Base-by-base conservation (phyloP, 1,140 invertebrate genomes). In the Antheraea pernyi region DNA sequence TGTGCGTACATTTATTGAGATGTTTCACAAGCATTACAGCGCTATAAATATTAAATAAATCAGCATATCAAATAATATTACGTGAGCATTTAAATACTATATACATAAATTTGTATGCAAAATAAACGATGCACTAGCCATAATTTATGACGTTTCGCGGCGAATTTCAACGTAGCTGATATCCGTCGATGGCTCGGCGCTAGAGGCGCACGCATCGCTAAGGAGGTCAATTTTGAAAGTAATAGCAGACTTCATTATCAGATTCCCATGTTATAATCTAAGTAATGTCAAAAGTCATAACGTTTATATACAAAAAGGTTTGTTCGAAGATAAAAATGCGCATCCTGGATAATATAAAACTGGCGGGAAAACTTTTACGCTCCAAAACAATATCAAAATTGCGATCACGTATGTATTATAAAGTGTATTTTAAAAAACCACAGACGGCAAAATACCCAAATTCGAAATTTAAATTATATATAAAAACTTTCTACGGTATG, bases 221-320 rank as follows among this genome's bases (percentile, higher is more conserved):
- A 77, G 74, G 80, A 85, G 83, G 86, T 84, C 82, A 83, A 78
- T 83, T 85, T 83, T 77, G 85, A 88, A 88, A 88, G 86, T 86
- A 80, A 73, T 68, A 19, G 37, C 53, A 67, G 63, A 65, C 68
- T 53, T 53, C 16, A 59, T 59, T 36, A 70, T 73, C 73, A 72
- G 69, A 69, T 64, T 53, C 66, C 30, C 39, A 8, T 48, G n/a
- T 65, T 65, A 65, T 11, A 65, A 18, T 65, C 64, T 36, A 19
- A 48, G n/a, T 42, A 48, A 62, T 6, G 16, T 53, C 46, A 13
- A 16, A 53, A 53, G 46, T 42, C 39, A 42, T 9, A 8, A 7
- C 39, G 11, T 13, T 53, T 53, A 6, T 53, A 13, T 53, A 53
- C 16, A 53, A 53, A 53, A n/a, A 16, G 5, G 11, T 53, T 5